phyloP scores from a whole-genome alignment of 1,140 invertebrate species.

The Asbolus verrucosus region DNA sequence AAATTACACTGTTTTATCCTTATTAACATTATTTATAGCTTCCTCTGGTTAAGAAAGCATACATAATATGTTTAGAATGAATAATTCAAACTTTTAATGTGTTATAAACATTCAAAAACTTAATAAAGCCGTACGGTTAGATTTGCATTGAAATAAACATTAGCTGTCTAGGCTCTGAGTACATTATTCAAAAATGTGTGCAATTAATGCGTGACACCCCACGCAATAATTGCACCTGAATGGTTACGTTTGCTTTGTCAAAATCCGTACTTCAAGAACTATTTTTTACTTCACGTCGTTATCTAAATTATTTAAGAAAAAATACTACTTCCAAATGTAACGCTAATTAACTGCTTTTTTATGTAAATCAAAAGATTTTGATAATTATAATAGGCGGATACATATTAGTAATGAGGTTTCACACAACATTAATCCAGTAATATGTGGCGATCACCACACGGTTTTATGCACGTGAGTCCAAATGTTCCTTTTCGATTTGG shows the following conservation, averaged over 20 bases:
- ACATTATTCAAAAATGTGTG: too few species aligned
- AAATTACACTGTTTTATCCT: conserved; percentile 43
- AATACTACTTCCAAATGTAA: conserved; percentile 23
- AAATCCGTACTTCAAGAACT: too few species aligned
- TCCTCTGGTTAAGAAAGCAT: conserved; percentile 46
- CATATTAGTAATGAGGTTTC: conserved; percentile 40
- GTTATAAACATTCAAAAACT: background rate
- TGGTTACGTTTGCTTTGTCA: too few species aligned
- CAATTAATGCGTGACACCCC: too few species aligned
- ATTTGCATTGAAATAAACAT: too few species aligned
- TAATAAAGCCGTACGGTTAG: conserved; percentile 9
- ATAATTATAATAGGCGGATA: conserved; percentile 20
- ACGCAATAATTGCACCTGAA: too few species aligned
- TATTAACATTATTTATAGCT: conserved; percentile 48
- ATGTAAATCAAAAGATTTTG: conserved; percentile 21
- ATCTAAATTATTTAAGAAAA: conserved; percentile 9
- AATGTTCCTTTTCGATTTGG: conserved; percentile 8
- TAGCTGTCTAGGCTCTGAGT: too few species aligned
- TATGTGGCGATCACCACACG: conserved; percentile 15
- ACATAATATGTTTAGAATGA: conserved; percentile 42
- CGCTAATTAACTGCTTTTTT: conserved; percentile 40
- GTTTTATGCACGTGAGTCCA: background rate
- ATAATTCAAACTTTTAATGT: conserved; percentile 43
- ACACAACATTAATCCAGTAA: conserved; percentile 41
- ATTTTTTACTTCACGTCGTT: too few species aligned